Conservation (phyloP, 2,888 invertebrate species). For the Melanargia galathea region DNA sequence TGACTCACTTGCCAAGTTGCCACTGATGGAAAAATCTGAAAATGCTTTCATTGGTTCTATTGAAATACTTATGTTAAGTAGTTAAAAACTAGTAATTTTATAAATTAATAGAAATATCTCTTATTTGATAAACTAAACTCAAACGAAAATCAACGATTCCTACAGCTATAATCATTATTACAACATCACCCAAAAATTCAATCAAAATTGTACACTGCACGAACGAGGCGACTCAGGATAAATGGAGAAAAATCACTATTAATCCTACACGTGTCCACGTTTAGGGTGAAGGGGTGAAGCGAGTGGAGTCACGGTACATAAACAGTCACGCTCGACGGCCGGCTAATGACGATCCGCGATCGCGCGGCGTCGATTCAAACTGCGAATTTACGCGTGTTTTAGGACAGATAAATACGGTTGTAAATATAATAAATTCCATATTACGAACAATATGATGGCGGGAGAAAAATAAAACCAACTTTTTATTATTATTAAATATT, state of each 20-base stretch:
- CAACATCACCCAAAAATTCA: constrained; percentile 31
- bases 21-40: too few relatives aligned
- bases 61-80: too few relatives aligned
- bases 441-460: too few relatives aligned
- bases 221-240: constrained; percentile 41
- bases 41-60: too few relatives aligned
- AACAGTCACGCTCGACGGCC: constrained; percentile 74
- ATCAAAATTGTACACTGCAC: constrained; percentile 35
- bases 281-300: constrained; percentile 73
- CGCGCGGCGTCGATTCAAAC: constrained; percentile 28
- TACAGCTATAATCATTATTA: constrained; percentile 9
- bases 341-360: constrained; percentile 61
- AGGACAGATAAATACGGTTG: constrained; percentile 8
- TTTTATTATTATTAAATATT: too few relatives aligned
- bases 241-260: constrained; percentile 71
- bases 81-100: too few relatives aligned
- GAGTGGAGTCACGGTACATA: constrained; percentile 70
- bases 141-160: background rate
- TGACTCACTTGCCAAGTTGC: too few relatives aligned
- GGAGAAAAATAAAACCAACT: too few relatives aligned
- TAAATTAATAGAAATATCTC: too few relatives aligned
- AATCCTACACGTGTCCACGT: constrained; percentile 78
- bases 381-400: constrained; percentile 28
- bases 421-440: background rate
- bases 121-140: constrained; percentile 9